Percentiles rank a stretch among this genome's conserved stretches.
Evolutionary conservation across 2,888 invertebrate genomes (phyloP).

Genomic region (Calliscelio sp.): DNA sequence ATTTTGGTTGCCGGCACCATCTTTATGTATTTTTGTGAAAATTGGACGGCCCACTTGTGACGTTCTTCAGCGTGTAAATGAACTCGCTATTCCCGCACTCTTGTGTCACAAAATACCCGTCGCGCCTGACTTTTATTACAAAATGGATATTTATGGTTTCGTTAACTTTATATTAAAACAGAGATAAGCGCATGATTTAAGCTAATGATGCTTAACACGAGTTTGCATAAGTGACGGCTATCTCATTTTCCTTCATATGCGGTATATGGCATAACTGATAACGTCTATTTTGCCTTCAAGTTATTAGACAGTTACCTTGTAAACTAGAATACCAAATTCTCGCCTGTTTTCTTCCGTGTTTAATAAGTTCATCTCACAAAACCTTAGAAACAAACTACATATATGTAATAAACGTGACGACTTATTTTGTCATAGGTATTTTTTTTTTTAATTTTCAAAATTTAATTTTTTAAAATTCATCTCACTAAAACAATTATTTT

Average conservation of each 20-base stretch:
- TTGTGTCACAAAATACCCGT: neutral
- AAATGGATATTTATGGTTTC: conserved; percentile 24
- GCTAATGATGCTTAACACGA: conserved; percentile 46
- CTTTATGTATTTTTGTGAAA: conserved; percentile 27
- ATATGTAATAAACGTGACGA: no score
- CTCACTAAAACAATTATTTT: no score
- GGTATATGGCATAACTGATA: conserved; percentile 55
- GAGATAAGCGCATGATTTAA: conserved; percentile 29
- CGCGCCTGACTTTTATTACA: neutral
- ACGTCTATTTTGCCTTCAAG: conserved; percentile 33
- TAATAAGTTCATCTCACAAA: no score
- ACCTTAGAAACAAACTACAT: no score
- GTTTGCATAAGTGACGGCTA: conserved; percentile 58
- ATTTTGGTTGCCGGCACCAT: conserved; percentile 37
- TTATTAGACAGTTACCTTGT: conserved; percentile 51
- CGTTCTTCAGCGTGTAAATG: conserved; percentile 19
- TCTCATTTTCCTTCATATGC: conserved; percentile 51
- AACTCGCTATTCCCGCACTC: conserved; percentile 5
- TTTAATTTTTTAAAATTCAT: no score
- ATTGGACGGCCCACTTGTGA: conserved; percentile 32
- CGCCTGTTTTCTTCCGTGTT: no score
- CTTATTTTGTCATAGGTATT: no score
- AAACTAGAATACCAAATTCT: conserved; percentile 52
- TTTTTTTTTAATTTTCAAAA: no score
- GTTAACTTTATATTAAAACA: conserved; percentile 52